phyloP scores from a whole-genome alignment of 2,888 invertebrate species.

The Alcis repandata region DNA sequence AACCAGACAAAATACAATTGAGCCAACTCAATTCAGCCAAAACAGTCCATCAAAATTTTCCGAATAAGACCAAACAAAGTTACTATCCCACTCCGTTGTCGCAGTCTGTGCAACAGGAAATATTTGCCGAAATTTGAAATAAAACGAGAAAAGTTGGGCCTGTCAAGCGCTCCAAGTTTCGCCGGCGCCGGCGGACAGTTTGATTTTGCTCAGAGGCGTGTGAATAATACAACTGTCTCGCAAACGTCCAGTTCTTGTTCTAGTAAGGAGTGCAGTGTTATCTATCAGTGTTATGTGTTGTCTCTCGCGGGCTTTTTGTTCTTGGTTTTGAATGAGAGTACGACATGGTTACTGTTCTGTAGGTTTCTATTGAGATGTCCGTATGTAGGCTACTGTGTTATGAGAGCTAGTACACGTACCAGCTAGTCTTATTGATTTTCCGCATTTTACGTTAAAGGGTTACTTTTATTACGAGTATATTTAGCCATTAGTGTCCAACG shows the following conservation, averaged over 20 bases:
- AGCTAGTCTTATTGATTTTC: too few relatives aligned
- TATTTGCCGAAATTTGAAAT: not conserved
- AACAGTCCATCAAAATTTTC: too few relatives aligned
- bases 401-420: too few relatives aligned
- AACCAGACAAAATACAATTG: too few relatives aligned
- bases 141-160: conserved; percentile 1
- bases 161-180: conserved; percentile 6
- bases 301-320: conserved; percentile 8
- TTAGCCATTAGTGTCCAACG: too few relatives aligned
- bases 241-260: conserved; percentile 16
- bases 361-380: not conserved
- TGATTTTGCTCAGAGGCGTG: conserved; percentile 26
- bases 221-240: conserved; percentile 31
- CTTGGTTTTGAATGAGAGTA: conserved; percentile 11
- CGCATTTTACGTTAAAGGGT: too few relatives aligned
- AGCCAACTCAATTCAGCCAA: too few relatives aligned
- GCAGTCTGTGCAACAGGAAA: too few relatives aligned
- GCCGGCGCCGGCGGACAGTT: not conserved
- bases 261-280: not conserved
- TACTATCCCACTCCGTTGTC: too few relatives aligned
- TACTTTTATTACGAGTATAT: too few relatives aligned
- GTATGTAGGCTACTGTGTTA: too few relatives aligned
- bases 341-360: not conserved
- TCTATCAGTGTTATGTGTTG: not conserved
- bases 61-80: too few relatives aligned